Conservation (phyloP, 2,113 vertebrate species). For the Eurystomus gularis region DNA sequence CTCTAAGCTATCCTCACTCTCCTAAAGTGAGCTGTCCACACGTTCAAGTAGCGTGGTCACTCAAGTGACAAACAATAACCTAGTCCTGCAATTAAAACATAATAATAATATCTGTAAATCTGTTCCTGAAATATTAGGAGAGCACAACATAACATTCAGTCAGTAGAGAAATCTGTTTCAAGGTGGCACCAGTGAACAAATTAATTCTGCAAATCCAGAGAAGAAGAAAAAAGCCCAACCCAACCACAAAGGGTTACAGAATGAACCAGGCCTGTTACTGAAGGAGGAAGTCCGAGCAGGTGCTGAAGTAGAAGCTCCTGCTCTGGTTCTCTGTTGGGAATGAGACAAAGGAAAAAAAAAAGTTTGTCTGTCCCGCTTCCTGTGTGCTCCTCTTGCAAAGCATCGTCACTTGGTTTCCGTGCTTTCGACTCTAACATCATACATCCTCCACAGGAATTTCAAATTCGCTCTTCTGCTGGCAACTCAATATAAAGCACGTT, state of each 20-base stretch:
- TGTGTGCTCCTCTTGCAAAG: neutral
- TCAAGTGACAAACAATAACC: neutral
- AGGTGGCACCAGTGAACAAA: neutral
- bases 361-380: neutral
- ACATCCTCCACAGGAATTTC: neutral
- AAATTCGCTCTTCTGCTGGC: neutral
- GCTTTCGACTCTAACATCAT: neutral
- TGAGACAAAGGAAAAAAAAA: neutral
- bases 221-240: neutral
- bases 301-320: neutral
- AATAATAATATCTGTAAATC: neutral
- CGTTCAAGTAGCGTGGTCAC: neutral
- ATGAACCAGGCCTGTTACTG: neutral
- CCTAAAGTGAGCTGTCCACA: neutral
- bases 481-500: neutral
- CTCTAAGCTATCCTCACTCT: neutral
- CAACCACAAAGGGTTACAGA: neutral
- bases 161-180: neutral
- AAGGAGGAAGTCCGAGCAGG: neutral
- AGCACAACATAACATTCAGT: neutral
- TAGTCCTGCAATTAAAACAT: neutral
- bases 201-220: neutral
- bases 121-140: neutral
- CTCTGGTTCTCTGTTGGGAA: neutral
- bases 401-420: neutral